Evolutionary conservation across 2,113 vertebrate species (phyloP).

Genomic region (Morphnarchus princeps): DNA sequence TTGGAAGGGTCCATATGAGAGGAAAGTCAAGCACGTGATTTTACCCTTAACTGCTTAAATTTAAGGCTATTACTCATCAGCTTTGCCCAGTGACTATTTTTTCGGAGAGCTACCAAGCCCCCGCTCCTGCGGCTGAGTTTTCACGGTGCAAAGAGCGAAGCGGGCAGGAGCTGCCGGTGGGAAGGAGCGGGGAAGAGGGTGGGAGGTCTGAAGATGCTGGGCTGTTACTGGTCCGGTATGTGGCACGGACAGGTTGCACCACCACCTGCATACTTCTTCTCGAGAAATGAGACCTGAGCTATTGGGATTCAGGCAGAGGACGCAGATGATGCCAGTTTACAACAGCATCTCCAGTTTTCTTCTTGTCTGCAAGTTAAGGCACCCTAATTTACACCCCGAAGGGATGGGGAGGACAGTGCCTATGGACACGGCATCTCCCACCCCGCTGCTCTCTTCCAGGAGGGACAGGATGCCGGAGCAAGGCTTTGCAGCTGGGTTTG

Average conservation of each 20-base stretch:
- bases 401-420: rapidly evolving
- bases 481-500: neutral
- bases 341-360: neutral
- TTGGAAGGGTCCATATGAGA: rapidly evolving
- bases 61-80: neutral
- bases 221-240: rapidly evolving
- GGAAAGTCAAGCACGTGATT: neutral
- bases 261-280: rapidly evolving
- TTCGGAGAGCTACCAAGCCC: neutral
- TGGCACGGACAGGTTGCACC: neutral
- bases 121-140: neutral
- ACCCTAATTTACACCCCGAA: neutral
- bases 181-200: neutral
- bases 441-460: neutral
- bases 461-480: rapidly evolving
- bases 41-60: neutral
- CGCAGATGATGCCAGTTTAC: neutral
- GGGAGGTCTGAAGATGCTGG: neutral
- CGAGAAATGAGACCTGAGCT: neutral
- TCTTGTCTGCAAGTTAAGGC: neutral
- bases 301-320: neutral
- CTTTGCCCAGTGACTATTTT: neutral
- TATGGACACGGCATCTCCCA: rapidly evolving
- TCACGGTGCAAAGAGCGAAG: neutral
- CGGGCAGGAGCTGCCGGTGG: neutral